Percentiles rank a stretch among this genome's conserved stretches.
Conservation (phyloP, 2,797 vertebrate genomes). For the Epinephelus awoara region DNA sequence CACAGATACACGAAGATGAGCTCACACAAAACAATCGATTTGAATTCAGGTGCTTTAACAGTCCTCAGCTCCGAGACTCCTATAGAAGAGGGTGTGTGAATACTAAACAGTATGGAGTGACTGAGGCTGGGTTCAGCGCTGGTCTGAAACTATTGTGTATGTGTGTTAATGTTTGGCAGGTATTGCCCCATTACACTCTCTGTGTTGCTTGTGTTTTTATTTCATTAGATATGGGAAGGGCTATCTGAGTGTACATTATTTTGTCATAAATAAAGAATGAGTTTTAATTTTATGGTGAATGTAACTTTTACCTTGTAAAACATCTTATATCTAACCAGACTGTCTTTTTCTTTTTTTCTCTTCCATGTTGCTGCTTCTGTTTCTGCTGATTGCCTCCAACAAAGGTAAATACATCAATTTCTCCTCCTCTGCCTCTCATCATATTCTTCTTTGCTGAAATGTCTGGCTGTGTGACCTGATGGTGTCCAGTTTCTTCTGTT, state of each 20-base stretch:
- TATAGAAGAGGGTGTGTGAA: background rate
- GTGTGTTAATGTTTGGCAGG: background rate
- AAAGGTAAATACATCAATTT: constrained; percentile 73
- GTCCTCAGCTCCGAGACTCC: background rate
- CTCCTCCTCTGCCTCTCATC: background rate
- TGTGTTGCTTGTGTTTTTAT: background rate
- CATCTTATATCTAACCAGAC: constrained; percentile 51
- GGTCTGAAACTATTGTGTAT: background rate
- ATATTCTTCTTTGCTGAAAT: background rate
- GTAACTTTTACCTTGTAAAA: background rate
- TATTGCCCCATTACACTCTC: background rate
- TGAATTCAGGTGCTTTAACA: background rate
- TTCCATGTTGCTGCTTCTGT: constrained; percentile 73
- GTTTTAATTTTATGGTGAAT: background rate
- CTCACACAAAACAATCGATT: background rate
- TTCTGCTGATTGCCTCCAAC: constrained; percentile 31
- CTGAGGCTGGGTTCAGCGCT: background rate
- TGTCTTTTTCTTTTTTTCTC: constrained; percentile 52
- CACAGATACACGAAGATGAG: background rate
- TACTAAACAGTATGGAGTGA: background rate
- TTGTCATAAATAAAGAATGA: background rate
- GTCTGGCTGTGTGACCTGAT: no score
- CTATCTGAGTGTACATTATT: background rate
- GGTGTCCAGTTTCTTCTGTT: background rate
- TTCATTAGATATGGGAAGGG: background rate